phyloP scores from a whole-genome alignment of 2,888 invertebrate genomes.

The Lochmaea crataegi region DNA sequence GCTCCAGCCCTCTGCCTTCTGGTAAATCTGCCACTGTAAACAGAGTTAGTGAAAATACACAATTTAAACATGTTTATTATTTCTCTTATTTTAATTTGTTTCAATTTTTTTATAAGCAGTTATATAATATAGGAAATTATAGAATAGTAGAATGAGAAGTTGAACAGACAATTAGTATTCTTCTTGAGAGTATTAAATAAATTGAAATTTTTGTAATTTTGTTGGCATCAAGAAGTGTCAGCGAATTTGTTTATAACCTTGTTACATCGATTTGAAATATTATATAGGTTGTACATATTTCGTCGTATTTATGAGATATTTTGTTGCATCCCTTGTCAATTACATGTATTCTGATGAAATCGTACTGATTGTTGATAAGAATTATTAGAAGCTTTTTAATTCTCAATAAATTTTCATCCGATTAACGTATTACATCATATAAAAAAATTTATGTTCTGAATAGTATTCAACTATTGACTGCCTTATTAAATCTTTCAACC shows the following conservation, averaged over 20 bases:
- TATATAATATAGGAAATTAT: not conserved
- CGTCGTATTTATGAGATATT: slow-evolving; percentile 23
- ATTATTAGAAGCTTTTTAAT: not conserved
- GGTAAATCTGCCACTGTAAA: too few species aligned
- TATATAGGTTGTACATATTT: slow-evolving; percentile 35
- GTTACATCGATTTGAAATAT: slow-evolving; percentile 41
- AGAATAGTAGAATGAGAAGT: too few species aligned
- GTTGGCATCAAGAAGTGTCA: not conserved
- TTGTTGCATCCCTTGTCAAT: slow-evolving; percentile 24
- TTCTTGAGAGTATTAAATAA: too few species aligned
- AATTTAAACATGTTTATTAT: too few species aligned
- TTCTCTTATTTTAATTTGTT: too few species aligned
- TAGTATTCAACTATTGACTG: too few species aligned
- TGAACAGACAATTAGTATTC: too few species aligned
- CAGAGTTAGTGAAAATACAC: too few species aligned
- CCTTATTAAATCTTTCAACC: too few species aligned
- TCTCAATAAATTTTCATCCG: too few species aligned
- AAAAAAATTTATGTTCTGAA: too few species aligned
- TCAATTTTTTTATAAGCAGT: not conserved
- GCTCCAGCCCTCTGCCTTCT: too few species aligned
- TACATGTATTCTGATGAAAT: slow-evolving; percentile 19
- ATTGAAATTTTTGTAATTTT: not conserved
- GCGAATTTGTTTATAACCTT: slow-evolving; percentile 22
- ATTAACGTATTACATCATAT: not conserved
- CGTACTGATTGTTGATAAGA: not conserved